Conservation (phyloP, 2,888 invertebrate species). For the Pammene aurita region DNA sequence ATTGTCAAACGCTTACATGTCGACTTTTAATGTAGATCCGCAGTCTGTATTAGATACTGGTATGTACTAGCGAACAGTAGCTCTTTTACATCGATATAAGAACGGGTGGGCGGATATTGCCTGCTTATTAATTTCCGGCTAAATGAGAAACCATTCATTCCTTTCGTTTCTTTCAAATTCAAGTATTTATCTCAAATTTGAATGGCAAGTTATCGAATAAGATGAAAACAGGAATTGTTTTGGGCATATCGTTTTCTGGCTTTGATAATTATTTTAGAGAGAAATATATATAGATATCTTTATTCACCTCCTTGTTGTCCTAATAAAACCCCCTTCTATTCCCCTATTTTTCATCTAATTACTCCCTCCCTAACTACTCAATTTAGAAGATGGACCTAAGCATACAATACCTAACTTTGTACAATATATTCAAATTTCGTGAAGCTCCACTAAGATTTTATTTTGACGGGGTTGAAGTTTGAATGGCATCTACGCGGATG, state of each 20-base stretch:
- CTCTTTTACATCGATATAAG: constrained; percentile 35
- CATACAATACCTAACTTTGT: too few species aligned
- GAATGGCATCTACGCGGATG: too few species aligned
- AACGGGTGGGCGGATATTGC: constrained; percentile 48
- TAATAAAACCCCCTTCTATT: too few species aligned
- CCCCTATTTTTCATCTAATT: too few species aligned
- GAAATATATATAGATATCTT: too few species aligned
- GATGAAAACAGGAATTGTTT: neutral
- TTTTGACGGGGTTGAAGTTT: too few species aligned
- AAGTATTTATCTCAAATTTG: constrained; percentile 34
- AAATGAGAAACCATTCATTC: constrained; percentile 39
- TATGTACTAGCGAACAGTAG: constrained; percentile 16
- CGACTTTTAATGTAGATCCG: neutral
- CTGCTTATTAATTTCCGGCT: constrained; percentile 48
- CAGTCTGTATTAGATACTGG: neutral
- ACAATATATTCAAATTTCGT: too few species aligned
- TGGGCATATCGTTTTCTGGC: constrained; percentile 8
- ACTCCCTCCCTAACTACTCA: too few species aligned
- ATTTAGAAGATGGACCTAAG: too few species aligned
- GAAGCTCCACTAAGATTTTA: too few species aligned
- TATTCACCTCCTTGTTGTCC: too few species aligned
- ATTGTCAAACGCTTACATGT: too few species aligned
- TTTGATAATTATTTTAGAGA: neutral
- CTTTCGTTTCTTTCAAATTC: constrained; percentile 34
- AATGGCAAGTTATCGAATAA: neutral